Conservation (phyloP, 2,888 invertebrate genomes). For the Drosophila gaucha region DNA sequence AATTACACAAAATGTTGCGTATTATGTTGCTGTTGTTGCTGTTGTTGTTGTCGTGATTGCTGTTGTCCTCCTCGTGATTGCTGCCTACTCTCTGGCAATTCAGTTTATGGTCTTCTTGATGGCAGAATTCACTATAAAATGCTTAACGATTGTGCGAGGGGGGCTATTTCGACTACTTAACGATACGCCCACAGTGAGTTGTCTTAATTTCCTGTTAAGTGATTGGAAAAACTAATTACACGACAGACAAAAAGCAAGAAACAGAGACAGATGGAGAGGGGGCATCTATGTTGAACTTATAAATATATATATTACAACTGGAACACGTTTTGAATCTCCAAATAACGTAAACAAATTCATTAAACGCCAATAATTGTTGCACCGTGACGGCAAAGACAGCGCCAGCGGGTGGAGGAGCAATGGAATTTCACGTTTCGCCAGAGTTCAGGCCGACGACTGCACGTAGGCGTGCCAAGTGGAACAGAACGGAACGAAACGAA, state of each 20-base stretch:
- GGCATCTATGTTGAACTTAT: conserved; percentile 11
- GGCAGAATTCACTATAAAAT: conserved; percentile 63
- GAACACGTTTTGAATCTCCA: conserved; percentile 37
- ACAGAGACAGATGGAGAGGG: not conserved
- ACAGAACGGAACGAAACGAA: conserved; percentile 28
- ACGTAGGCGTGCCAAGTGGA: conserved; percentile 45
- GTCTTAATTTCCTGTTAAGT: conserved; percentile 66
- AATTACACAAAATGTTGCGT: conserved; percentile 72
- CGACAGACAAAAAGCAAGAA: not conserved
- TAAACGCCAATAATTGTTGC: conserved; percentile 63
- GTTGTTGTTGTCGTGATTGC: conserved; percentile 28
- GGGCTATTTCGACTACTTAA: conserved; percentile 38
- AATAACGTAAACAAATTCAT: conserved; percentile 66
- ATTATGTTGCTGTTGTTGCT: conserved; percentile 45
- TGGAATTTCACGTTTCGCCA: conserved; percentile 42
- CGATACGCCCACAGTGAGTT: conserved; percentile 60
- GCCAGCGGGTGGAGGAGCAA: not conserved
- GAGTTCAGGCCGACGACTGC: conserved; percentile 19
- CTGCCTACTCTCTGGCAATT: conserved; percentile 36
- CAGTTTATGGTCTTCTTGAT: conserved; percentile 66
- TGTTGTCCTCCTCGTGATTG: conserved; percentile 13
- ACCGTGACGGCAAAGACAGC: not conserved
- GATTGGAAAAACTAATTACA: conserved; percentile 66
- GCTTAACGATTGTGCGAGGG: conserved; percentile 32
- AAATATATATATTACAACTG: conserved; percentile 36